phyloP scores from a whole-genome alignment of 2,888 invertebrate genomes.

The Deroplatys truncata region DNA sequence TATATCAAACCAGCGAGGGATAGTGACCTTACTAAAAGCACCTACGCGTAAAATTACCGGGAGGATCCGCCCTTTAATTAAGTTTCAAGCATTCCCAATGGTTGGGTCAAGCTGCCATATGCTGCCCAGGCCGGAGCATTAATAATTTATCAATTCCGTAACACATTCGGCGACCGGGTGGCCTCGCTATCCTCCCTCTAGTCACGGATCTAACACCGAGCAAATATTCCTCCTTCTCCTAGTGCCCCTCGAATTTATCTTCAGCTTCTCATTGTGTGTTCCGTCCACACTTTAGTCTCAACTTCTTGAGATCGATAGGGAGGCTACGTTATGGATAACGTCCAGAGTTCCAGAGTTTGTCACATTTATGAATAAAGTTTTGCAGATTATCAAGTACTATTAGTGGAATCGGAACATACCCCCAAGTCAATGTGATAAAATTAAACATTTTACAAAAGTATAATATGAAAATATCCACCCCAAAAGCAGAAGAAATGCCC shows the following conservation, averaged over 20 bases:
- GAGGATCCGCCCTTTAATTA: not conserved
- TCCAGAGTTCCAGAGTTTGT: too few relatives aligned
- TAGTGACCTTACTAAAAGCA: not conserved
- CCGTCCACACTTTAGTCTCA: too few relatives aligned
- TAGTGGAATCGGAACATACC: too few relatives aligned
- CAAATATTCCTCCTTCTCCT: not conserved
- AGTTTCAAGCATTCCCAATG: not conserved
- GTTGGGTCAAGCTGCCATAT: not conserved
- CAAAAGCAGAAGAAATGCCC: too few relatives aligned
- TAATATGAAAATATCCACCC: too few relatives aligned
- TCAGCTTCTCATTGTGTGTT: not conserved
- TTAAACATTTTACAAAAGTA: too few relatives aligned
- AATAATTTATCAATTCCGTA: not conserved
- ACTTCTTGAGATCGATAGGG: too few relatives aligned
- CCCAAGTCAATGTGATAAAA: too few relatives aligned
- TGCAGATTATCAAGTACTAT: too few relatives aligned
- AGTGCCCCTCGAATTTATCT: not conserved
- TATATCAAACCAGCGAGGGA: not conserved
- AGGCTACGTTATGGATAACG: too few relatives aligned
- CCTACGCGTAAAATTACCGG: not conserved
- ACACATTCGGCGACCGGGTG: not conserved
- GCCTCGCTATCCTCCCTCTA: not conserved
- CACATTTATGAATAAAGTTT: too few relatives aligned
- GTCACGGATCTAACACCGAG: not conserved
- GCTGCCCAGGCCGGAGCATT: not conserved